Evolutionary conservation across 2,888 invertebrate species (phyloP), one percentile per base, ranked within the genome.

Genomic region (Augochlorella aurata): DNA sequence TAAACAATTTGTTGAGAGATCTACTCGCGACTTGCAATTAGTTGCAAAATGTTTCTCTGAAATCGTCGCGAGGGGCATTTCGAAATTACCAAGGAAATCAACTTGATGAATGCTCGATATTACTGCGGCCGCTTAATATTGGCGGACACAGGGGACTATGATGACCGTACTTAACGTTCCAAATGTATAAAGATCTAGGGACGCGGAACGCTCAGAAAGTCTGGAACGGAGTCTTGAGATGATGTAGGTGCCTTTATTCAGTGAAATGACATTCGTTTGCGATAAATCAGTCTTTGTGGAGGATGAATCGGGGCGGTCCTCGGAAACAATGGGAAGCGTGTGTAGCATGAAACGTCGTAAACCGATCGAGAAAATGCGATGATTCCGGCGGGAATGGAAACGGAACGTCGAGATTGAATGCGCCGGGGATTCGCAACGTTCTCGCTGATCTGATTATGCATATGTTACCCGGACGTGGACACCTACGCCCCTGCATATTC

Each of bases 301-400:
- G 8, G 4, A n/a, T 50, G 54, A 79, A 58, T 70, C 10, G 45
- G 45, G 47, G 1, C 49, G n/a, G 14, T 24, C 3, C n/a, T 0
- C 1, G 0, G 29, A 38, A 70, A 76, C 81, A 81, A 70, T 76
- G 69, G 63, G 14, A 58, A 58, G 2, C 12, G 49, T 10, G 44
- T 29, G 29, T 29, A 38, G 24, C 45, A 71, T 16, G 52, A 66
- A 67, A 72, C 18, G 24, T 14, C 47, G 73, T 63, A 76, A 82
- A 82, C 61, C 75, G 78, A 74, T 82, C 66, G 49, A 67, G 52
- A 70, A 78, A 76, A 76, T 66, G 47, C 73, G 52, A 52, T 63
- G 77, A 77, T 71, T 84, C 65, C 21, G 49, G 58, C 73, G 24
- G 58, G 68, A 81, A 77, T 81, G 74, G 77, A 76, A 86, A 81